Conservation (phyloP, 2,888 invertebrate genomes). For the Mamestra brassicae region DNA sequence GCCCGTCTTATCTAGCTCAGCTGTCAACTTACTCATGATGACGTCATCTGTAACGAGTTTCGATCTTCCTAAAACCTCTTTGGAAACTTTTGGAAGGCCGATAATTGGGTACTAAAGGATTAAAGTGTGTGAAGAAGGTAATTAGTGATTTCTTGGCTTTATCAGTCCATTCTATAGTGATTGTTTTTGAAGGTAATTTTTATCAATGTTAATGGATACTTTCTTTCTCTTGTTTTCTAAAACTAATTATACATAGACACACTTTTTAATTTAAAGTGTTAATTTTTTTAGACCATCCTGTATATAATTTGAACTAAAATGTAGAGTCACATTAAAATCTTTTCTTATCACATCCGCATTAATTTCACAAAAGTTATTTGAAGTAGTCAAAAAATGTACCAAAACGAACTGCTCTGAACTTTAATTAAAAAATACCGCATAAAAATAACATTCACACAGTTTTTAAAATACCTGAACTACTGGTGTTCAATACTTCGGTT, state of each 20-base stretch:
- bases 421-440: constrained; percentile 55
- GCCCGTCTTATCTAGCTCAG: constrained; percentile 75
- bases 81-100: constrained; percentile 19
- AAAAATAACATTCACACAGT: constrained; percentile 44
- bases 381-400: constrained; percentile 29
- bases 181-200: too few relatives aligned
- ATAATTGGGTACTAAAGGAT: constrained; percentile 24
- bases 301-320: constrained; percentile 15
- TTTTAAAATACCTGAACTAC: constrained; percentile 46
- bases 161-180: constrained; percentile 10
- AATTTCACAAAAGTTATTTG: constrained; percentile 41
- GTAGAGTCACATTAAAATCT: constrained; percentile 20
- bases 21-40: constrained; percentile 79
- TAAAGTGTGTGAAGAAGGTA: constrained; percentile 36
- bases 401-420: constrained; percentile 20
- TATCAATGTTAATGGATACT: constrained; percentile 31
- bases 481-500: constrained; percentile 52
- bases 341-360: constrained; percentile 33
- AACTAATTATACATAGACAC: background rate
- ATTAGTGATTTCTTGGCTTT: constrained; percentile 30
- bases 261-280: background rate
- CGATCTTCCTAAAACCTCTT: constrained; percentile 44
- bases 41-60: constrained; percentile 73
- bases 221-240: background rate
- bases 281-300: background rate